Conservation (phyloP, 2,113 vertebrate species). For the Vulpes lagopus region DNA sequence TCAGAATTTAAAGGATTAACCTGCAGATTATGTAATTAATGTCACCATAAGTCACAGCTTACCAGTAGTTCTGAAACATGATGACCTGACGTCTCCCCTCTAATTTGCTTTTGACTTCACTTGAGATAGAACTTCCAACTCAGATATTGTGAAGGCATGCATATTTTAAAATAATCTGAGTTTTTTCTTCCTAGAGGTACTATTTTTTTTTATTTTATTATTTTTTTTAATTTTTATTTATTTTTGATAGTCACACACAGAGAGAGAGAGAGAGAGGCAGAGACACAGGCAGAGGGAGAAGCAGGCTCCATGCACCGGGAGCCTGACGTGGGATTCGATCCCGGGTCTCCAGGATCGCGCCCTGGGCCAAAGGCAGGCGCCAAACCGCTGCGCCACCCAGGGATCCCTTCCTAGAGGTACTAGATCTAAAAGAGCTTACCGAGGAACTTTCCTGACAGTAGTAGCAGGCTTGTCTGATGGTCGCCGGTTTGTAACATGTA, state of each 20-base stretch:
- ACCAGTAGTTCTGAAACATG: slow-evolving; percentile 17
- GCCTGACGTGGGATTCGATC: too few relatives aligned
- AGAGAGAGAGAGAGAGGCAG: too few relatives aligned
- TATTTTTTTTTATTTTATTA: background rate
- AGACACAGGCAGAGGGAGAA: too few relatives aligned
- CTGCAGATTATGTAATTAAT: slow-evolving; percentile 29
- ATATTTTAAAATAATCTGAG: background rate
- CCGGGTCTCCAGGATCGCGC: too few relatives aligned
- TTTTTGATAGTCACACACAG: too few relatives aligned
- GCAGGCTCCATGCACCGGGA: too few relatives aligned
- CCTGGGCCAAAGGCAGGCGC: too few relatives aligned
- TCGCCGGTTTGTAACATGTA: slow-evolving; percentile 59
- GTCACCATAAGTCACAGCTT: slow-evolving; percentile 23
- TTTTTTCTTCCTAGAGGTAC: background rate
- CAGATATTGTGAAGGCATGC: slow-evolving; percentile 6
- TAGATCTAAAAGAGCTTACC: background rate
- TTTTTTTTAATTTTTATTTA: too few relatives aligned
- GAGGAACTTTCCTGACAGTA: slow-evolving; percentile 13
- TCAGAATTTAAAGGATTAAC: slow-evolving; percentile 32
- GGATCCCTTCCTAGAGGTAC: background rate
- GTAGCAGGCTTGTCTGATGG: background rate
- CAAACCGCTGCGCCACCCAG: too few relatives aligned
- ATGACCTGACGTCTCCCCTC: background rate
- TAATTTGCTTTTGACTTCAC: slow-evolving; percentile 21
- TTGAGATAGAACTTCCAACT: background rate